Base-by-base conservation (phyloP, 2,888 invertebrate genomes). In the Rhogogaster chlorosoma region DNA sequence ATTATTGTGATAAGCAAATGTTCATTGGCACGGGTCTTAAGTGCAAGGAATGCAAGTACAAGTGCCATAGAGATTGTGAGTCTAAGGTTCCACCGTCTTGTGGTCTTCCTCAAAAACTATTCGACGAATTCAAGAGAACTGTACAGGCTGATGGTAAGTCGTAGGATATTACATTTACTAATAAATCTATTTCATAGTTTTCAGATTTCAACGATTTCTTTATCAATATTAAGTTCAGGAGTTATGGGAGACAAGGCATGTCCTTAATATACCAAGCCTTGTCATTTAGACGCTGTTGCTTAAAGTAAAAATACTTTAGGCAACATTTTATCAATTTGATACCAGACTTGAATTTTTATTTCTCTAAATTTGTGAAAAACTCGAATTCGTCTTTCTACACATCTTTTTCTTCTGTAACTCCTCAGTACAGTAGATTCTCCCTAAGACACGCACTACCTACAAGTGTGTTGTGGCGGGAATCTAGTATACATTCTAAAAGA, bases 1-100 rank as follows among this genome's bases (percentile, higher is more conserved):
- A 98, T 94, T 96, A 97, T 92, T 99, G 99, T 94, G 96, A 97
- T 90, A 97, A 97, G 91, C 97, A 97, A 93, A 97, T 98, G 96
- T 96, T 97, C 89, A 96, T 97, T 92, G 97, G 96, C 49, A 95
- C 96, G 32, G 97, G 97, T 10, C 95, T 98, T 89, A 98, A 97
- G 94, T 99, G 99, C 94, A 98, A 97, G 93, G 98, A 98, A 94
- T 99, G 99, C 95, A 99, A 98, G 95, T 98, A 98, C 92, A 97
- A 96, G 90, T 97, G 97, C 92, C 97, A 97, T 93, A 95, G 96
- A 93, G 98, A 98, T 91, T 99, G 99, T 92, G 98, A 98, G 91
- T 96, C 96, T 80, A 98, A 97, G 94, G 99, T 98, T 88, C 97
- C 98, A 88, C 98, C 98, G 0, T 98, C 98, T 57, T 99, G 99